Conservation (phyloP, 2,113 vertebrate genomes). For the Odontesthes bonariensis region DNA sequence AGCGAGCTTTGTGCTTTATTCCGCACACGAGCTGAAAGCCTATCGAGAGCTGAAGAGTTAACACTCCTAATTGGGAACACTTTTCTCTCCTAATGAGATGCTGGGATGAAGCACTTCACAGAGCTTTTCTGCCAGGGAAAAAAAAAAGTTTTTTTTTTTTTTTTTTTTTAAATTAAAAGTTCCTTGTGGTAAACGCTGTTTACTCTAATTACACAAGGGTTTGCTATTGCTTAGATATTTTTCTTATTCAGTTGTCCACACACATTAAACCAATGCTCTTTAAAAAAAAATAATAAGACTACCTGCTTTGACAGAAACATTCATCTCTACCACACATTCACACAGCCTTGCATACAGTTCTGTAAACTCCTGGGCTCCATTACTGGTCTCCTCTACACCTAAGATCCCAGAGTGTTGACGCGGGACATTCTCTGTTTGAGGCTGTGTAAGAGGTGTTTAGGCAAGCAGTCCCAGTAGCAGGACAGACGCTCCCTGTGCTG, state of each 20-base stretch:
- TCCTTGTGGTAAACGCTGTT: neutral
- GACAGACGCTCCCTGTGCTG: conserved; percentile 90
- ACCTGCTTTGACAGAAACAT: conserved; percentile 15
- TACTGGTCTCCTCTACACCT: conserved; percentile 39
- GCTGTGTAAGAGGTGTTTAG: conserved; percentile 91
- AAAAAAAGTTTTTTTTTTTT: no score
- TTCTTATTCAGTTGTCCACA: conserved; percentile 31
- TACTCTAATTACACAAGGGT: conserved; percentile 15
- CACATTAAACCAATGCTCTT: conserved; percentile 32
- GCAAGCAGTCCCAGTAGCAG: conserved; percentile 90
- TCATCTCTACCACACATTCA: conserved; percentile 7
- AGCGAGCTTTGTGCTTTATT: neutral
- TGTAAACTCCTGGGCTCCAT: neutral
- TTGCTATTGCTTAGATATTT: conserved; percentile 32
- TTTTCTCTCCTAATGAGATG: neutral
- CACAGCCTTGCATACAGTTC: neutral
- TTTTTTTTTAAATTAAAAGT: neutral
- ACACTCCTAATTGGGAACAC: neutral
- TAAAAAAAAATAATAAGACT: neutral
- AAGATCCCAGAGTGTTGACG: conserved; percentile 91
- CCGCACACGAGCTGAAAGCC: neutral
- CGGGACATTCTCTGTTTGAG: conserved; percentile 88
- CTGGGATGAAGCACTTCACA: no score
- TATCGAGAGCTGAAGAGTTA: neutral
- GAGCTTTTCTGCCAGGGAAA: neutral